phyloP scores from a whole-genome alignment of 2,113 vertebrate species.

The Periophthalmus modestus region DNA sequence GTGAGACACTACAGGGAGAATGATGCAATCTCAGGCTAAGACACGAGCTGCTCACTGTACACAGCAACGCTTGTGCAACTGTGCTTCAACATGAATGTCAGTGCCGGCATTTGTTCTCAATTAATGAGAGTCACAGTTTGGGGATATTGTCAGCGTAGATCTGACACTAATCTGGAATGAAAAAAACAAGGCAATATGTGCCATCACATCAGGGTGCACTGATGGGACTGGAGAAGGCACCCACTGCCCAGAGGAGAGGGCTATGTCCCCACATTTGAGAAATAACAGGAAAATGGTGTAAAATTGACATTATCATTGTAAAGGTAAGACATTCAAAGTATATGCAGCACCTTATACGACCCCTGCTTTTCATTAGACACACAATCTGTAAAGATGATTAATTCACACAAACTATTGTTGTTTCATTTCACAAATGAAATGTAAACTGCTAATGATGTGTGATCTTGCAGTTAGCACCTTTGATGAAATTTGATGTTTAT shows the following conservation, averaged over 20 bases:
- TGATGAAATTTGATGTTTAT: neutral
- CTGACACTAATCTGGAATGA: neutral
- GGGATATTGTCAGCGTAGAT: slow-evolving; percentile 1
- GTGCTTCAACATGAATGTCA: slow-evolving; percentile 32
- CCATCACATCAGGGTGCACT: neutral
- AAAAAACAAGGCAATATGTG: neutral
- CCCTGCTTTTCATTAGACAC: neutral
- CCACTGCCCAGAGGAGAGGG: neutral
- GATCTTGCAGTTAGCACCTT: neutral
- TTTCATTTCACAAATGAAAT: neutral
- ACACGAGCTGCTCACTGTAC: slow-evolving; percentile 27
- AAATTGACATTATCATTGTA: neutral
- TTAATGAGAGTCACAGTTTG: neutral
- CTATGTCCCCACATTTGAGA: neutral
- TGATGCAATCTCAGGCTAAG: slow-evolving; percentile 70
- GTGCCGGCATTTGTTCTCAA: slow-evolving; percentile 2
- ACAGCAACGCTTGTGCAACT: slow-evolving; percentile 45
- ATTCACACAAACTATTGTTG: neutral
- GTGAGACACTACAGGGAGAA: slow-evolving; percentile 47
- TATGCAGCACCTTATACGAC: neutral
- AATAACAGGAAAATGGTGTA: neutral
- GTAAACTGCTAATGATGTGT: neutral
- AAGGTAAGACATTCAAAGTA: neutral
- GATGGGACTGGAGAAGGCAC: neutral
- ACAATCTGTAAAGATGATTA: no score